These are phyloP conservation scores for Bambusicola thoracicus DNA, from an alignment of 2,113 vertebrate species.

Conservation along the genomic window DNA sequence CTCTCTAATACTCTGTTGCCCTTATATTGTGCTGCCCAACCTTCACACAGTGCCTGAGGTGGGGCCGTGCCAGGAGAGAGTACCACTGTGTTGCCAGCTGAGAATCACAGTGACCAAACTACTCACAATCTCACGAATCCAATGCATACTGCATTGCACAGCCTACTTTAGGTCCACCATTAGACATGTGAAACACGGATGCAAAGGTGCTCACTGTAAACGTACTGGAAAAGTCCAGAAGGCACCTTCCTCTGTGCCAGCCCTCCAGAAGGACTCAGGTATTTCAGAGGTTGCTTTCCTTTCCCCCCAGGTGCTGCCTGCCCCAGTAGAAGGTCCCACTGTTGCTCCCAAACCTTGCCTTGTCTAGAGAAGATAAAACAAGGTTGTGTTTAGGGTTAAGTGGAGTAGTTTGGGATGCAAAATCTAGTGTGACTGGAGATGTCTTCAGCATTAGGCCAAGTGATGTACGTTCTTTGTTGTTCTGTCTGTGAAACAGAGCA, in stretches of 20 bases:
- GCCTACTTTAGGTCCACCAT: not conserved
- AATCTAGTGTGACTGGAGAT: not conserved
- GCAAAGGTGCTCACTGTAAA: not conserved
- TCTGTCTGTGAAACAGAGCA: not conserved
- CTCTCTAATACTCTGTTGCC: too few species aligned
- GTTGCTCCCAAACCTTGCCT: not conserved
- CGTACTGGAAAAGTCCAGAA: not conserved
- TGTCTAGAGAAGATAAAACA: not conserved
- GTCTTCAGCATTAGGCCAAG: not conserved
- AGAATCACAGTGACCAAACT: not conserved
- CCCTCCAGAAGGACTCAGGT: not conserved
- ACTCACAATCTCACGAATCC: not conserved
- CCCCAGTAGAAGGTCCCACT: not conserved
- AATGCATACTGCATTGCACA: not conserved
- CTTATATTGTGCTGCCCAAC: too few species aligned
- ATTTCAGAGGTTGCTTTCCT: not conserved
- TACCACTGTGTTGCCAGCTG: not conserved
- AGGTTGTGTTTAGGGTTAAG: not conserved
- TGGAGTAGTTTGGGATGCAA: not conserved
- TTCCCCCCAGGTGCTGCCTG: not conserved
- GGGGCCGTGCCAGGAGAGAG: too few species aligned
- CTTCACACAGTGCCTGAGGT: too few species aligned
- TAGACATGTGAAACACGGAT: not conserved
- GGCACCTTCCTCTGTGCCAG: not conserved
- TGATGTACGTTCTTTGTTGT: not conserved